Conservation (phyloP, 2,888 invertebrate genomes). For the Lycocerus yunnanus region DNA sequence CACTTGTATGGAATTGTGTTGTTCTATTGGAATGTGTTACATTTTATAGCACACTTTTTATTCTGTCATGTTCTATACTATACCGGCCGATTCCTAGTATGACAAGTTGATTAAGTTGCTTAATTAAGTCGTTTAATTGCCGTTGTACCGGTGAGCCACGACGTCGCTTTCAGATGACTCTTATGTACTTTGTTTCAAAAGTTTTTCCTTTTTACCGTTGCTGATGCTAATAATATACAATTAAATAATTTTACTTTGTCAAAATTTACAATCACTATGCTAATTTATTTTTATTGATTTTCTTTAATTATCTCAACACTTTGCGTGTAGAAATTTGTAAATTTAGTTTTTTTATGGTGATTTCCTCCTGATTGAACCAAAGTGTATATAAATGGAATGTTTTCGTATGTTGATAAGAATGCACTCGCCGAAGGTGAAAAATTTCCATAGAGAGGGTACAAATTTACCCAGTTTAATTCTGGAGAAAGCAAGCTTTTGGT, state of each 20-base stretch:
- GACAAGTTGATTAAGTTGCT: constrained; percentile 63
- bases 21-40: constrained; percentile 41
- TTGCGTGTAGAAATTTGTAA: too few species aligned
- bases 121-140: constrained; percentile 65
- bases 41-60: constrained; percentile 44
- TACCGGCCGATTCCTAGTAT: constrained; percentile 54
- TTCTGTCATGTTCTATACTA: constrained; percentile 42
- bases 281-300: too few species aligned
- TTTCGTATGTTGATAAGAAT: too few species aligned
- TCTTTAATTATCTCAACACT: too few species aligned
- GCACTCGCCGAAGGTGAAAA: too few species aligned
- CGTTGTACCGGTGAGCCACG: constrained; percentile 48
- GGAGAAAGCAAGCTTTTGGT: too few species aligned
- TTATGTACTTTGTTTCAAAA: background rate
- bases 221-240: background rate
- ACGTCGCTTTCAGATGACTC: constrained; percentile 20
- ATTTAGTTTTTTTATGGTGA: too few species aligned
- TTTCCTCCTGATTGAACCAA: too few species aligned
- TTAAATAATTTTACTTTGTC: background rate
- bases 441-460: too few species aligned
- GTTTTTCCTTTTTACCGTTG: background rate
- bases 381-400: too few species aligned
- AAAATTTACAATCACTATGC: too few species aligned
- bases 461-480: too few species aligned
- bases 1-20: constrained; percentile 35